These are phyloP conservation scores for Caenorhabditis uteleia DNA, from an alignment of 2,888 invertebrate species.

Conservation along the genomic window DNA sequence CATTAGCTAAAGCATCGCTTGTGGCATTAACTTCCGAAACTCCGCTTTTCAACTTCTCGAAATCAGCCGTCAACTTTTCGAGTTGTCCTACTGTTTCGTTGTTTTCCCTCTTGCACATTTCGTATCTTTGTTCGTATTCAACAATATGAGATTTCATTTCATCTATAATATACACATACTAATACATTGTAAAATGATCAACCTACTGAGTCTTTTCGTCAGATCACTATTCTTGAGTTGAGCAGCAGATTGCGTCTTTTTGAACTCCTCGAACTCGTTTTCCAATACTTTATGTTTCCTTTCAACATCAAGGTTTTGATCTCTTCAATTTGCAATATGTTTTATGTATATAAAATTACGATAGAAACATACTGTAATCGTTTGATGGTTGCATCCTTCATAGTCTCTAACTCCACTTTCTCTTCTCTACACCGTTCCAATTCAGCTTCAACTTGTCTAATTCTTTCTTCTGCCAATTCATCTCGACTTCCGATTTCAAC, in stretches of 20 bases:
- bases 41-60: constrained; percentile 46
- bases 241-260: constrained; percentile 24
- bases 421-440: constrained; percentile 20
- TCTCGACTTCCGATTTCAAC: constrained; percentile 25
- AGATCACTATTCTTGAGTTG: constrained; percentile 43
- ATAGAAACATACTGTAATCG: constrained; percentile 6
- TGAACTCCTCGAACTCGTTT: constrained; percentile 53
- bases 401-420: constrained; percentile 7
- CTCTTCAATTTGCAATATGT: too few species aligned
- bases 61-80: constrained; percentile 48
- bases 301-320: constrained; percentile 52
- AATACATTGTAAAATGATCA: too few species aligned
- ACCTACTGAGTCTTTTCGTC: too few species aligned
- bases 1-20: constrained; percentile 23
- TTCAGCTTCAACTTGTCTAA: constrained; percentile 23
- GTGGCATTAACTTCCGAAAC: constrained; percentile 39
- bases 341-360: too few species aligned
- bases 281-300: constrained; percentile 60
- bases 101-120: constrained; percentile 58
- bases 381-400: constrained; percentile 1
- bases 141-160: constrained; percentile 57
- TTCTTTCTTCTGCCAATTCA: constrained; percentile 26
- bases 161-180: constrained; percentile 49
- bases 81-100: constrained; percentile 51
- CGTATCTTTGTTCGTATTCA: constrained; percentile 64